Evolutionary conservation across 2,888 invertebrate genomes (phyloP), one percentile per base, ranked within the genome.

Genomic region (Rhagonycha lutea): DNA sequence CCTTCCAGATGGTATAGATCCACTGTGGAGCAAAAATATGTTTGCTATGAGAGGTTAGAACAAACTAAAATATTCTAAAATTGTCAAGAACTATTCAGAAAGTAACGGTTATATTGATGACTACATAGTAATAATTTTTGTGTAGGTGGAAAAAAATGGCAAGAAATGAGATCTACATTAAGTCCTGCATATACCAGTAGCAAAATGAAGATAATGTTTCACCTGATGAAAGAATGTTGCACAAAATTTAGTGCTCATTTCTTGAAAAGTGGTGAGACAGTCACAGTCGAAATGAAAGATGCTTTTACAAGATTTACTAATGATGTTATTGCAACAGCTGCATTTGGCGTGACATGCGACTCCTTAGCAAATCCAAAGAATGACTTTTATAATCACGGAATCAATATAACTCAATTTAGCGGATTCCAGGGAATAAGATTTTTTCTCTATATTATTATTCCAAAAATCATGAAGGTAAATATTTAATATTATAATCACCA

Each of bases 111-210:
- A 60, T 3, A 60, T 8, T 47, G 8, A 12, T 1, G 1, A 2
- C 18, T 61, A 8, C 18, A 18, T 18, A 26, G 0, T 26, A 26
- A 26, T 26, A 7, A 32, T 32, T 32, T n/a, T 12, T 32, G 32
- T 23, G 7, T 10, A 63, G 63, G 63, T 26, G 70, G 70, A 0
- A 61, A 26, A 23, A 73, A 80, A 76, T 86, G 86, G 85, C 78
- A 81, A 3, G 84, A 87, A 5, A 88, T 89, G 88, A 81, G 89
- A 32, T 80, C 84, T 7, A 87, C 88, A 0, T 77, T 89, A 2
- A 89, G 88, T 79, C 86, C 86, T 7, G 80, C 83, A 8, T 86
- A 86, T 77, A 86, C 86, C 5, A 83, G 85, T 23, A 85, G 85
- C 73, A 87, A 87, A 83, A 85, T 88, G 85, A 83, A 82, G 61